Conservation (phyloP, 2,797 vertebrate genomes). For the Propithecus perrieri region DNA sequence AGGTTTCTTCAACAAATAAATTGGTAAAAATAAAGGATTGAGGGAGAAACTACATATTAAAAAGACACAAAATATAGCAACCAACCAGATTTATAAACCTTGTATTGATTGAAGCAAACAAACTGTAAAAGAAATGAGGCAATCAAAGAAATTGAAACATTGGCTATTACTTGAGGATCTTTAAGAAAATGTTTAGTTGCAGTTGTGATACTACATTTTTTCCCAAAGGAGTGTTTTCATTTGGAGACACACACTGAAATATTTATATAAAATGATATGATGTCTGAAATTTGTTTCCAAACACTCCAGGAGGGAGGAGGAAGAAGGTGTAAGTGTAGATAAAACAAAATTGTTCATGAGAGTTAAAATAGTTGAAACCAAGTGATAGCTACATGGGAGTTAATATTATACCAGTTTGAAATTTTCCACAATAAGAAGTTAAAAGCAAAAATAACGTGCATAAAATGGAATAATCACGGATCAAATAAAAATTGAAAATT, state of each 20-base stretch:
- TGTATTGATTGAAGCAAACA: background rate
- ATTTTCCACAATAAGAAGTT: background rate
- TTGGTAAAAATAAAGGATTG: background rate
- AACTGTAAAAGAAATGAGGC: background rate
- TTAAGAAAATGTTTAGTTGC: background rate
- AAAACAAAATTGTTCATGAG: background rate
- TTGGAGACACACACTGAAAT: background rate
- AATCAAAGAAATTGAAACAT: background rate
- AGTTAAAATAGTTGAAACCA: background rate
- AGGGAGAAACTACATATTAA: background rate
- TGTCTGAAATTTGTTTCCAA: background rate
- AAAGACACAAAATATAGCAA: background rate
- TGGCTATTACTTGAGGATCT: background rate
- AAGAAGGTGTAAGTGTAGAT: background rate
- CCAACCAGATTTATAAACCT: background rate
- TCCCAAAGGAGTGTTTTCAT: background rate
- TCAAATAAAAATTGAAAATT: background rate
- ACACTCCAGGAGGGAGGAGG: background rate
- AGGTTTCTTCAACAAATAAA: background rate
- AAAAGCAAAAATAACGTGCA: background rate
- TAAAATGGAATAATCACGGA: background rate
- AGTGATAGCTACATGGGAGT: background rate
- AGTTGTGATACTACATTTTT: background rate
- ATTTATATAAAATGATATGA: background rate
- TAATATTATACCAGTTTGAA: background rate